Evolutionary conservation across 37 sponge, comb jelly and placozoan genomes (phyloP), one percentile per base, ranked within the genome.

Genomic region (Ianthella basta): DNA sequence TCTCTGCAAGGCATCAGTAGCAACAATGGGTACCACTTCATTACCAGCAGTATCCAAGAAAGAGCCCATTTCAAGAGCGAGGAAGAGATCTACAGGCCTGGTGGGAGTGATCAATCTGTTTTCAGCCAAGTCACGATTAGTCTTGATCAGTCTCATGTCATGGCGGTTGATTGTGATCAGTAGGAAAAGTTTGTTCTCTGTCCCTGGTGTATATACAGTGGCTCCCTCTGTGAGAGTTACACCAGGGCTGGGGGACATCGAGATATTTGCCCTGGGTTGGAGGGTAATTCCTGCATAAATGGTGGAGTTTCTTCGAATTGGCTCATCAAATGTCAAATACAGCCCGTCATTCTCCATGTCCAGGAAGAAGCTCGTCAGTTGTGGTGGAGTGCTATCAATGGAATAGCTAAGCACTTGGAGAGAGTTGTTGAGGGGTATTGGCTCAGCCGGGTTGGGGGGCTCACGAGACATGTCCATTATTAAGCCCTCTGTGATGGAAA

Each of bases 271-370:
- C 19, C 79, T 78, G 12, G 74, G 32, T 55, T 93, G 95, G 18
- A 97, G 79, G 15, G 92, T 92, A 23, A 97, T 87, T 37, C 53
- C 66, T 5, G 86, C 80, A 44, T 77, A 80, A 1, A 83, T 83
- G 37, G 90, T 86, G 33, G 87, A 77, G 60, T 83, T 91, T 39
- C 91, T 39, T 59, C 87, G 75, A 1, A 97, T 90, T 10, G 97
- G 97, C 79, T 97, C 97, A 88, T 89, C 87, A 53, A 97, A 97
- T 12, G 87, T 90, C n/a, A 97, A 88, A 37, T 34, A 86, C 15
- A 94, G 83, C 0, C 65, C 21, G 66, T 90, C 88, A 64, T 85
- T 56, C 32, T 87, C 91, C n/a, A 97, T 82, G 81, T 97, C 68
- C 32, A 97, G 67, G 20, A 55, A 84, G 77, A 89, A 88, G 24